Conservation (phyloP, 2,113 vertebrate genomes). For the Holacanthus passer region DNA sequence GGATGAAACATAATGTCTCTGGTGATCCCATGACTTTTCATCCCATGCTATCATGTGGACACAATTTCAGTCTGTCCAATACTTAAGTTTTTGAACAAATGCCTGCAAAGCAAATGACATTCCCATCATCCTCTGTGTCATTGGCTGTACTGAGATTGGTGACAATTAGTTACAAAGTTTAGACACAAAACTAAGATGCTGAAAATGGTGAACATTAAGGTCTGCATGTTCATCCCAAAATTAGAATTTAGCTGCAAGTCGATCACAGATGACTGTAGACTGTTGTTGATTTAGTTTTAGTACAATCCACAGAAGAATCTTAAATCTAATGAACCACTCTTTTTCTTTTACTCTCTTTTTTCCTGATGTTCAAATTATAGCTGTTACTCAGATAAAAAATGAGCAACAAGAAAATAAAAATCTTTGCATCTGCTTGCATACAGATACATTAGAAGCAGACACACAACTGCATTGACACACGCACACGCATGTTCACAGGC, state of each 20-base stretch:
- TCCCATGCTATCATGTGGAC: not conserved
- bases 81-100: not conserved
- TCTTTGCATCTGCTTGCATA: not conserved
- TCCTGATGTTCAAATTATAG: not conserved
- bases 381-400: not conserved
- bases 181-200: not conserved
- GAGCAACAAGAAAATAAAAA: not conserved
- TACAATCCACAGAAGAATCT: too few species aligned
- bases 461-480: not conserved
- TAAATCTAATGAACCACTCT: too few species aligned
- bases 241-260: not conserved
- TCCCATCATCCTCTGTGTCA: not conserved
- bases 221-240: not conserved
- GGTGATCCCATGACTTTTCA: not conserved
- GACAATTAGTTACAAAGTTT: not conserved
- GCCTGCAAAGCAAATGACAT: not conserved
- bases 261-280: not conserved
- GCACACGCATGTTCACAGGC: conserved; percentile 19
- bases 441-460: not conserved
- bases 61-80: not conserved
- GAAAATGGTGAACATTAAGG: not conserved
- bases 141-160: not conserved
- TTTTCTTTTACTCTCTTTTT: not conserved
- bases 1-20: not conserved
- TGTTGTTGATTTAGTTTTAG: too few species aligned